A percentile compares a stretch with the other conserved stretches of the same genome.
phyloP scores from a whole-genome alignment of 2,113 vertebrate genomes.

The Marmota flaviventris region DNA sequence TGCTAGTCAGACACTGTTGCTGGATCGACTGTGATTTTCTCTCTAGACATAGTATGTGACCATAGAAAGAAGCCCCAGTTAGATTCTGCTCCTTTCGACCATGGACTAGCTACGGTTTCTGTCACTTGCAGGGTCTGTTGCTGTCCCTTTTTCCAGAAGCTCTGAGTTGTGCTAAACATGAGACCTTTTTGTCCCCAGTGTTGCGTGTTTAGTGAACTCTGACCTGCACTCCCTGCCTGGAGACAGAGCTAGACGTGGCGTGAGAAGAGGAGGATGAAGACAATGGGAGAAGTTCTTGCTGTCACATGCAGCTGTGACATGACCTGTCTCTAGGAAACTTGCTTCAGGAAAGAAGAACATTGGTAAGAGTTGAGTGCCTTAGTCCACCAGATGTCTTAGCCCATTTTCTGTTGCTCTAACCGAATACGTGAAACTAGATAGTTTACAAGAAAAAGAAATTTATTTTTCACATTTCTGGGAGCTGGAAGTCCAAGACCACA shows the following conservation, averaged over 20 bases:
- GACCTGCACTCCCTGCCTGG: accelerated
- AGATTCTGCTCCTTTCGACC: background rate
- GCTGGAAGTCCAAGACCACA: background rate
- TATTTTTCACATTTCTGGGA: background rate
- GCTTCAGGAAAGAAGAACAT: background rate
- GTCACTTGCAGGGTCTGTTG: background rate
- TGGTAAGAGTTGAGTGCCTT: background rate
- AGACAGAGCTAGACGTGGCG: background rate
- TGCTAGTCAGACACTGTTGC: accelerated
- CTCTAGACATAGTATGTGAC: background rate
- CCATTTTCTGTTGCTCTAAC: background rate
- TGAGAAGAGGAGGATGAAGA: background rate
- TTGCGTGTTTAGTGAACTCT: background rate
- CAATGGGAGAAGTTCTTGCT: accelerated
- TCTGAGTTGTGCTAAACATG: accelerated
- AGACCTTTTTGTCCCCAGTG: background rate
- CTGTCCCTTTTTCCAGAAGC: background rate
- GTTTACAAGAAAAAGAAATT: background rate
- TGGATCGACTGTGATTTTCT: background rate
- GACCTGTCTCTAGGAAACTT: background rate
- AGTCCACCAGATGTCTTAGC: background rate
- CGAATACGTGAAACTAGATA: background rate
- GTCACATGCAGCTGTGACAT: background rate
- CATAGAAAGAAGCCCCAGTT: background rate
- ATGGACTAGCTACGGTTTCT: background rate